phyloP scores from a whole-genome alignment of 64 coral and sea anemone genomes.

The Montipora sp. region DNA sequence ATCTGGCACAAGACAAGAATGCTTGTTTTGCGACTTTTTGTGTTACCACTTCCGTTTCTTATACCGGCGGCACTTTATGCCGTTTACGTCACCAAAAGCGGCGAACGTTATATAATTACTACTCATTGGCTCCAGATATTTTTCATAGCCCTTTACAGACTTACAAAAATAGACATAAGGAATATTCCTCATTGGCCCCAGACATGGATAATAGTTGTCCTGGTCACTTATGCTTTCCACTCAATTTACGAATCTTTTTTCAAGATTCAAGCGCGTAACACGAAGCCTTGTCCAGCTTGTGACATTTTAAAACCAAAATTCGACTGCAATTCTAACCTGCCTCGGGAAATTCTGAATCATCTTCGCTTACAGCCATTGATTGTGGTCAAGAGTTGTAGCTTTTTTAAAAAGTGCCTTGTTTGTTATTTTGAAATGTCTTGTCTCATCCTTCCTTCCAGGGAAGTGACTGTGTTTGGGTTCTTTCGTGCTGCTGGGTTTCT shows the following conservation, averaged over 20 bases:
- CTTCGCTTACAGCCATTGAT: background rate
- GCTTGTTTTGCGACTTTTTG: background rate
- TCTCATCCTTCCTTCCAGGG: background rate
- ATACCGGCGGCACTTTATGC: background rate
- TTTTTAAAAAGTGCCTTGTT: background rate
- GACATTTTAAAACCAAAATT: no score
- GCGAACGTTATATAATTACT: no score
- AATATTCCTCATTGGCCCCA: no score
- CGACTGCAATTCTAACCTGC: background rate
- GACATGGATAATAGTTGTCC: background rate
- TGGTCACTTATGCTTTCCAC: background rate
- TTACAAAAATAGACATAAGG: background rate
- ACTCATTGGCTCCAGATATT: no score
- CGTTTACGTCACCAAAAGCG: no score
- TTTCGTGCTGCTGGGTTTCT: background rate
- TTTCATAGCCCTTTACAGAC: no score
- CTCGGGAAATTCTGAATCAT: background rate
- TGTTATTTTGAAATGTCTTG: background rate
- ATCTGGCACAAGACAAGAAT: background rate
- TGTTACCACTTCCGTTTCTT: background rate
- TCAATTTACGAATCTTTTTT: constrained; percentile 8
- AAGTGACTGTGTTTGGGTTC: background rate
- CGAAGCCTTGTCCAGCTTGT: no score
- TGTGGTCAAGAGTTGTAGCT: background rate
- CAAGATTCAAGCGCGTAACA: background rate